Conservation (phyloP, 2,888 invertebrate species). For the Eilema depressum region DNA sequence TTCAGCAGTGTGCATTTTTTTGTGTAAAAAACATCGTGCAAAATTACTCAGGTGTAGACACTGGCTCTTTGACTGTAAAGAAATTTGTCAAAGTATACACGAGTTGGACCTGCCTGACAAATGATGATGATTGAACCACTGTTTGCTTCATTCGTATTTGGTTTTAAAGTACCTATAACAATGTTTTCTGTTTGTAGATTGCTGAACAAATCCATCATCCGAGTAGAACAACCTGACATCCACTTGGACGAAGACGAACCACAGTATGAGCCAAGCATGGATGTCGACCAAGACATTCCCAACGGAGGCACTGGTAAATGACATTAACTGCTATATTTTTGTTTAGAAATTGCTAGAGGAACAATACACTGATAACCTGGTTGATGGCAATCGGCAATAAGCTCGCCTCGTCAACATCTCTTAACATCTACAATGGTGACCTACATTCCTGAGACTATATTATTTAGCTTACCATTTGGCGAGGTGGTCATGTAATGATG, state of each 20-base stretch:
- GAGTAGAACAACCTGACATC: slow-evolving; percentile 99
- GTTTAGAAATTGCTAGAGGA: too few species aligned
- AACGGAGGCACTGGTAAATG: slow-evolving; percentile 57
- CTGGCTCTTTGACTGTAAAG: too few species aligned
- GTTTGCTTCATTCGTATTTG: not conserved
- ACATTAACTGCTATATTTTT: not conserved
- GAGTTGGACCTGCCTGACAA: too few species aligned
- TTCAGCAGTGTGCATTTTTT: too few species aligned
- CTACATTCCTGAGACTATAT: not conserved
- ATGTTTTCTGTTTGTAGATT: slow-evolving; percentile 80
- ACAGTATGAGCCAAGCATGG: slow-evolving; percentile 82
- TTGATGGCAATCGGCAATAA: too few species aligned
- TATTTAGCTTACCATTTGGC: too few species aligned
- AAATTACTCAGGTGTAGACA: too few species aligned
- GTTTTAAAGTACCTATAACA: not conserved
- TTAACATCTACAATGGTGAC: not conserved
- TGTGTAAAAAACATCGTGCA: too few species aligned
- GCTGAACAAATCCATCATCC: slow-evolving; percentile 97
- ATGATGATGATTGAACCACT: not conserved
- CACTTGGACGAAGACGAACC: slow-evolving; percentile 94
- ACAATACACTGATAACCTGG: too few species aligned
- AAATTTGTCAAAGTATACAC: too few species aligned
- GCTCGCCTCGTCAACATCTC: too few species aligned
- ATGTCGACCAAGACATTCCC: slow-evolving; percentile 86
- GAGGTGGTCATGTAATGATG: too few species aligned